phyloP scores from a whole-genome alignment of 2,113 vertebrate genomes.

The Nibea albiflora region DNA sequence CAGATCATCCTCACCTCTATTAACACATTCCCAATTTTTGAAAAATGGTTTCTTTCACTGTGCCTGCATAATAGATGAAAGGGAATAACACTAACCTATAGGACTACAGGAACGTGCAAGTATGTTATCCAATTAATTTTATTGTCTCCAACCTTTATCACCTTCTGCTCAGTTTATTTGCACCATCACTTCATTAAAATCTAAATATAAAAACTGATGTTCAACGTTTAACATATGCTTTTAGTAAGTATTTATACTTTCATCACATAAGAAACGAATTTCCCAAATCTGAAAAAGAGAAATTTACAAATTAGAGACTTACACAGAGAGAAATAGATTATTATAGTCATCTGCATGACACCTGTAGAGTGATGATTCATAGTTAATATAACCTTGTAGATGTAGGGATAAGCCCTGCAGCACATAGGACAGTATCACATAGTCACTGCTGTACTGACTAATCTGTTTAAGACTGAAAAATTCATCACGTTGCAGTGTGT shows the following conservation, averaged over 20 bases:
- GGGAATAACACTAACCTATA: not conserved
- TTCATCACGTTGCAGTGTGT: conserved; percentile 13
- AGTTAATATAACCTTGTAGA: not conserved
- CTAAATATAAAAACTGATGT: not conserved
- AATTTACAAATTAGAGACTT: not conserved
- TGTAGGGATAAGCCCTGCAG: not conserved
- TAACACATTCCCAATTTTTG: not conserved
- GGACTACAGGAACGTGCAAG: not conserved
- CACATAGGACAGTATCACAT: not conserved
- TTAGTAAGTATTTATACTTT: not conserved
- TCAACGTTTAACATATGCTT: not conserved
- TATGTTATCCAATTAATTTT: not conserved
- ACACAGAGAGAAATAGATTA: not conserved
- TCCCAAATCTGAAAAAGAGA: not conserved
- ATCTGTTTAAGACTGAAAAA: conserved; percentile 16
- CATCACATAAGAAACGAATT: not conserved
- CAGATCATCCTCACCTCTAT: not conserved
- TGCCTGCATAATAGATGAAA: not conserved
- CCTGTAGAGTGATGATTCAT: not conserved
- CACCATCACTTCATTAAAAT: no score
- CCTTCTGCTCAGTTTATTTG: not conserved
- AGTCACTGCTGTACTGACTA: not conserved
- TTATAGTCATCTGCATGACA: not conserved
- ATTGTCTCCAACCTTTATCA: not conserved
- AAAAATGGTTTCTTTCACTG: not conserved